A percentile compares a stretch with the other conserved stretches of the same genome.
Conservation (phyloP, 2,797 vertebrate species). For the Bufotes viridis region DNA sequence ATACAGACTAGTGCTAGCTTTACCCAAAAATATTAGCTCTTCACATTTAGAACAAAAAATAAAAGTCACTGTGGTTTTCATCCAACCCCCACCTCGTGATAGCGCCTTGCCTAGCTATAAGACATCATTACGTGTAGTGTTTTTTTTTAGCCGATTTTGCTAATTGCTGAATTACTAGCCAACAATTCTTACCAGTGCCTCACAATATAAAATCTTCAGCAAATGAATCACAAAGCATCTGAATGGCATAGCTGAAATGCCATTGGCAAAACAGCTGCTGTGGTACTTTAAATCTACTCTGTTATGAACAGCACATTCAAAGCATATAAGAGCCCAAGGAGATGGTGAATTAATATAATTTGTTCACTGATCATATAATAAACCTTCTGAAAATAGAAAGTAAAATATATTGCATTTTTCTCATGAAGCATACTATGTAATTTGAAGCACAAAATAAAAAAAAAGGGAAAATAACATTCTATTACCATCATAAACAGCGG, state of each 20-base stretch:
- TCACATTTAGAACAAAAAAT: background rate
- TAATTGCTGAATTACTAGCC: constrained; percentile 25
- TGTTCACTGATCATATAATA: constrained; percentile 50
- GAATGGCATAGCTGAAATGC: constrained; percentile 58
- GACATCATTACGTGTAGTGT: background rate
- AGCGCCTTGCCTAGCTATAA: background rate
- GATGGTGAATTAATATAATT: constrained; percentile 23
- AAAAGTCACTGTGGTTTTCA: background rate
- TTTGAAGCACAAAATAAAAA: background rate
- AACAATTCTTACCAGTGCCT: constrained; percentile 19
- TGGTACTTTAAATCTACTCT: constrained; percentile 62
- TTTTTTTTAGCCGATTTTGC: constrained; percentile 4
- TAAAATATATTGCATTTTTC: constrained; percentile 1
- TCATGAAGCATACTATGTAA: background rate
- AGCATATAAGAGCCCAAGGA: constrained; percentile 61
- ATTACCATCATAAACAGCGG: background rate
- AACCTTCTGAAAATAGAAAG: constrained; percentile 32
- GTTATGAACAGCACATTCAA: constrained; percentile 59
- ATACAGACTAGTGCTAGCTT: background rate
- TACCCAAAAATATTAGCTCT: background rate
- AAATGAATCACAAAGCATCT: constrained; percentile 57
- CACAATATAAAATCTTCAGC: constrained; percentile 33
- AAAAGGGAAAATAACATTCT: background rate
- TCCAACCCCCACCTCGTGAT: background rate
- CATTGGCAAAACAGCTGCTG: constrained; percentile 64